phyloP scores from a whole-genome alignment of 2,797 vertebrate genomes.

The Sparus aurata region DNA sequence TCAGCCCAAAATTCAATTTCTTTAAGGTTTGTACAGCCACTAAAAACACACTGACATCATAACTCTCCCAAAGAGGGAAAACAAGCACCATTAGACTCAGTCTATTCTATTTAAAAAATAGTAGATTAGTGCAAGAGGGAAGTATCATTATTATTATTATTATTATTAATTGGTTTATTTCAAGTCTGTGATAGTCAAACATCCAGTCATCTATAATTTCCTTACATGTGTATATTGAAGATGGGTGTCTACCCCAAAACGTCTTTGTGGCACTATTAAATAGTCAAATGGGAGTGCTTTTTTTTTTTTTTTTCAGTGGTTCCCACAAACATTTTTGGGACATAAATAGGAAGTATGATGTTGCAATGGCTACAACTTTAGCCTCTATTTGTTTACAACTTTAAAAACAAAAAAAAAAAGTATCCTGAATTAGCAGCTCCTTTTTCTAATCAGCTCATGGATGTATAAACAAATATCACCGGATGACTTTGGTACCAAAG shows the following conservation, averaged over 20 bases:
- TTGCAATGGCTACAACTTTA: background rate
- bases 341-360: background rate
- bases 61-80: background rate
- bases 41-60: background rate
- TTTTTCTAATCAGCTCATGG: too few species aligned
- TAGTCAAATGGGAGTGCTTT: too few species aligned
- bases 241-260: too few species aligned
- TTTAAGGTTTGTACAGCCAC: conserved; percentile 16
- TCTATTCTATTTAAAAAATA: background rate
- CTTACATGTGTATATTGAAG: too few species aligned
- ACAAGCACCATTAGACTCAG: background rate
- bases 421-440: background rate
- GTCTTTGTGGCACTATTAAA: too few species aligned
- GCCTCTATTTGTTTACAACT: background rate
- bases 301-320: too few species aligned
- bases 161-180: background rate
- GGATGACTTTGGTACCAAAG: background rate
- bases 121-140: background rate
- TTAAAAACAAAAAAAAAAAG: background rate
- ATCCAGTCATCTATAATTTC: too few species aligned
- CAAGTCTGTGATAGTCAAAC: background rate
- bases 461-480: background rate
- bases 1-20: background rate
- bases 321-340: background rate
- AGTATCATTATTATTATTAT: background rate